phyloP scores from a whole-genome alignment of 2,113 vertebrate species.

The Gallinago paraguaiae region DNA sequence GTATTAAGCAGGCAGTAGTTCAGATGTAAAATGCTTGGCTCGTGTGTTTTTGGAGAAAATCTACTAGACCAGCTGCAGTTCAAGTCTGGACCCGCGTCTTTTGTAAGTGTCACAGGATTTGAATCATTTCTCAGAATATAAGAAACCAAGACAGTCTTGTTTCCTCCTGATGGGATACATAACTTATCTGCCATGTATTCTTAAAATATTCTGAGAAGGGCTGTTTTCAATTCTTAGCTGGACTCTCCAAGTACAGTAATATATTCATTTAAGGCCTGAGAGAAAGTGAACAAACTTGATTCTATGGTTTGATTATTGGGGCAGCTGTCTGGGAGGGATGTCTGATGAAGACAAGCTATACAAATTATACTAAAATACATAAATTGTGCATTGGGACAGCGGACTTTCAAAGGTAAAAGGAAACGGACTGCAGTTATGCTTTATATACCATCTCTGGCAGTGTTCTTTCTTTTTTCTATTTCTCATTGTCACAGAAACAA shows the following conservation, averaged over 20 bases:
- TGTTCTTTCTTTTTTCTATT: neutral
- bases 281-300: neutral
- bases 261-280: neutral
- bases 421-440: neutral
- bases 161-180: neutral
- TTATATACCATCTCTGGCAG: neutral
- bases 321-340: neutral
- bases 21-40: neutral
- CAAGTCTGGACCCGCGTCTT: neutral
- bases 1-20: neutral
- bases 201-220: neutral
- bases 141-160: neutral
- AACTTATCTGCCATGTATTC: neutral
- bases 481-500: neutral
- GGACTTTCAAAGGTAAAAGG: neutral
- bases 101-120: neutral
- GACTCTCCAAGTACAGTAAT: no score
- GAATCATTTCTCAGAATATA: neutral
- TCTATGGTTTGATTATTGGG: neutral
- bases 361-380: neutral
- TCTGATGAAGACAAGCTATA: neutral
- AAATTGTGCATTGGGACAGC: neutral
- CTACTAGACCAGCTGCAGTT: neutral
- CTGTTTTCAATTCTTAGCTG: neutral
- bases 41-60: neutral